Evolutionary conservation across 2,797 vertebrate species (phyloP), one percentile per base, ranked within the genome.

Genomic region (Megaceryle alcyon): DNA sequence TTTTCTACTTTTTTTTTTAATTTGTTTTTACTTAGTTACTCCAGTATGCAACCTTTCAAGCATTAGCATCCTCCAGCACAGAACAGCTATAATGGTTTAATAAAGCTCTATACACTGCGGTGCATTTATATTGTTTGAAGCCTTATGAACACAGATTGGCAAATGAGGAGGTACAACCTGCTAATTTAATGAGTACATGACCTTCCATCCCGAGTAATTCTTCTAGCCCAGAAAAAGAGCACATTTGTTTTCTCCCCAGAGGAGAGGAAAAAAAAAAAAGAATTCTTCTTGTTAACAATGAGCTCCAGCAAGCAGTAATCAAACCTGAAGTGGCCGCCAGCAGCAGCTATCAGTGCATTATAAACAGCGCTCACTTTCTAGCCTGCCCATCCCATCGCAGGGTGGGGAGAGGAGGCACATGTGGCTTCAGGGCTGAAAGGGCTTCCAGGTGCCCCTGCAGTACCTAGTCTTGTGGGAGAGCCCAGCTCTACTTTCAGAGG

Each of bases 361-460:
- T 5, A 37, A 89, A 25, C 21, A 60, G 12, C 2, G 29, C 8
- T 61, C 37, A 18, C 59, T 59, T 65, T 37, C 35, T 6, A 71
- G 53, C 57, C 22, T 29, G 22, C 25, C 8, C 9, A 7, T 21
- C 46, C 33, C 43, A 41, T 5, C 3, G 0, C 39, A 63, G 37
- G 23, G 35, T 5, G 2, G 33, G 20, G 31, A 5, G 12, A 75
- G 7, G 5, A 6, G 12, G 3, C 7, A 28, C 1, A 0, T 26
- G 17, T 16, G 16, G 9, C 23, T 26, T 75, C 33, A 48, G 57
- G 51, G 46, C 28, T 1, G 0, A 64, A 59, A 41, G 59, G 17
- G 23, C 31, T 77, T 83, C 28, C 43, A 77, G 78, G 37, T 7
- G 39, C 57, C 26, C 26, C 59, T 48, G 21, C 1, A 1, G 33